A percentile compares a stretch with the other conserved stretches of the same genome.
Conservation (phyloP, 2,888 invertebrate species). For the Orgyia antiqua region DNA sequence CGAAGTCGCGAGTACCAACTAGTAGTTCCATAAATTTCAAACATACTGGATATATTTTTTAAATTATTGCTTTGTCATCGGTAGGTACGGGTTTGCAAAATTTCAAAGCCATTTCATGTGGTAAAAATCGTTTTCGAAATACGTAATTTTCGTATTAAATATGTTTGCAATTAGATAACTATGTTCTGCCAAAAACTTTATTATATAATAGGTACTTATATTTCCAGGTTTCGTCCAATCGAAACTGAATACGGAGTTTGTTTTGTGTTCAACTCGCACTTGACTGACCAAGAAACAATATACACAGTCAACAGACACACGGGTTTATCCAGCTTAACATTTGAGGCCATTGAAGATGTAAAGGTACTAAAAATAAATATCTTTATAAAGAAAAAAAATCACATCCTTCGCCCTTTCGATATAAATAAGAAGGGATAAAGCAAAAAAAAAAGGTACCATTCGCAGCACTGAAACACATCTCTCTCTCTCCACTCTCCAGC, state of each 20-base stretch:
- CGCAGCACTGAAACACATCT: no score
- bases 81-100: no score
- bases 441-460: no score
- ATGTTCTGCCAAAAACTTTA: no score
- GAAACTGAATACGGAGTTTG: slow-evolving; percentile 61
- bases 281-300: slow-evolving; percentile 29
- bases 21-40: no score
- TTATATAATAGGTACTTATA: neutral
- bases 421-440: neutral
- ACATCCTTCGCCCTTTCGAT: neutral
- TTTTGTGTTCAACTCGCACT: slow-evolving; percentile 57
- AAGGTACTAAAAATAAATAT: slow-evolving; percentile 23
- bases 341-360: slow-evolving; percentile 68
- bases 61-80: no score
- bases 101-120: no score
- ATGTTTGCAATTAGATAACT: neutral
- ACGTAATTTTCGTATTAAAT: neutral
- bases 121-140: no score
- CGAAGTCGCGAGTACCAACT: no score
- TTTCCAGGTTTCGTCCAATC: slow-evolving; percentile 47
- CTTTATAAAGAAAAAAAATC: neutral
- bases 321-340: slow-evolving; percentile 63
- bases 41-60: no score
- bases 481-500: no score
- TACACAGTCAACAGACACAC: slow-evolving; percentile 60